Evolutionary conservation across 1,140 invertebrate genomes (phyloP).

Genomic region (Seison nebaliae): DNA sequence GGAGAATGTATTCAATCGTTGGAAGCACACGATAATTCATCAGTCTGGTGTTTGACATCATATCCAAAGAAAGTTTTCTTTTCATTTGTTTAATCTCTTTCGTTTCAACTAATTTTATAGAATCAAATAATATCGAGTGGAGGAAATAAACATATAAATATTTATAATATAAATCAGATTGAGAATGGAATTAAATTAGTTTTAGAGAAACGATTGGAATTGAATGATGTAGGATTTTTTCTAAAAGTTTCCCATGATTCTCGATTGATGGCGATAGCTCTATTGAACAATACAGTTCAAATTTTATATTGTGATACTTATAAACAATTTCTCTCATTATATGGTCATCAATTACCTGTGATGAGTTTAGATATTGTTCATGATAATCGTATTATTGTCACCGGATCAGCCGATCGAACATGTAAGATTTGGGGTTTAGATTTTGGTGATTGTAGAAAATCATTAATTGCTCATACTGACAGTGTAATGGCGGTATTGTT

Average conservation of each 20-base stretch:
- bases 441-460: conserved; percentile 65
- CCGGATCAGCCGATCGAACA: conserved; percentile 74
- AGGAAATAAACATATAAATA: conserved; percentile 2
- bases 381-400: conserved; percentile 60
- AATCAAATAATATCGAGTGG: conserved; percentile 1
- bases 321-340: conserved; percentile 79
- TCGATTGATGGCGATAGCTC: conserved; percentile 56
- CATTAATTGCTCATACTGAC: conserved; percentile 60
- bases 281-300: conserved; percentile 74
- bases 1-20: too few species aligned
- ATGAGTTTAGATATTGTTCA: conserved; percentile 70
- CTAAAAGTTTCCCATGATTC: conserved; percentile 51
- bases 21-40: too few species aligned
- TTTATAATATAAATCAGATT: background rate
- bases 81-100: too few species aligned
- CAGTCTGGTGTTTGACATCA: too few species aligned
- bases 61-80: too few species aligned
- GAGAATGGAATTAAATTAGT: conserved; percentile 14
- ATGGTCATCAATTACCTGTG: conserved; percentile 82
- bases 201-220: conserved; percentile 49
- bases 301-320: conserved; percentile 75
- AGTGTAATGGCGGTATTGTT: conserved; percentile 63
- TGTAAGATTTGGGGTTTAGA: conserved; percentile 93
- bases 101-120: too few species aligned
- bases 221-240: conserved; percentile 57